Percentiles rank a stretch among this genome's conserved stretches.
These are phyloP conservation scores for Sceliomorpha sp. DNA, from an alignment of 2,888 invertebrate genomes.

Conservation along the genomic window DNA sequence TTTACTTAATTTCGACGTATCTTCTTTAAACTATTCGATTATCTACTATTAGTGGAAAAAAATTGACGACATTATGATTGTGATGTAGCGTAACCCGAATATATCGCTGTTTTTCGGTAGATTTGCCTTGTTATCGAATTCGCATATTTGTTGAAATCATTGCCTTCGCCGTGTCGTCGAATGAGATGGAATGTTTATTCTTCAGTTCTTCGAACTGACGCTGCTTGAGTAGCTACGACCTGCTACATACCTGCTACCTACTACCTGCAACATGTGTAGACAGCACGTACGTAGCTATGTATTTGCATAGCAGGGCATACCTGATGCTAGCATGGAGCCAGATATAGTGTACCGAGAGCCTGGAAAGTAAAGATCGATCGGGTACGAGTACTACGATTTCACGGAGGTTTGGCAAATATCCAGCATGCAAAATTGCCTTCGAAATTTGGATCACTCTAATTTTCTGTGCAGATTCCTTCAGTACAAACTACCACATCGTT, in stretches of 20 bases:
- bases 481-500: conserved; percentile 8
- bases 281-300: conserved; percentile 33
- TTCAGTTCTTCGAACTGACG: conserved; percentile 23
- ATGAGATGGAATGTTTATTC: conserved; percentile 25
- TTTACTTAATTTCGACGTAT: too few relatives aligned
- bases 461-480: conserved; percentile 23
- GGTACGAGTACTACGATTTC: conserved; percentile 46
- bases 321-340: conserved; percentile 27
- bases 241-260: conserved; percentile 15
- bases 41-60: too few relatives aligned
- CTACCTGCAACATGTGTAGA: conserved; percentile 19
- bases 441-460: conserved; percentile 48
- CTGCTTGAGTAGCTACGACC: conserved; percentile 3
- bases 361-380: conserved; percentile 48
- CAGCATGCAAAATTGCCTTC: conserved; percentile 60
- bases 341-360: conserved; percentile 13
- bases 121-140: conserved; percentile 14
- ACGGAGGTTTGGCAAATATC: conserved; percentile 60
- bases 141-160: conserved; percentile 28
- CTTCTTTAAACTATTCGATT: too few relatives aligned
- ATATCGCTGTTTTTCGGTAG: too few relatives aligned
- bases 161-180: conserved; percentile 26
- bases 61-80: too few relatives aligned
- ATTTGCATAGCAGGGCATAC: conserved; percentile 34
- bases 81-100: too few relatives aligned